A percentile compares a stretch with the other conserved stretches of the same genome.
Conservation (phyloP, 2,888 invertebrate genomes). For the Antitype chi region DNA sequence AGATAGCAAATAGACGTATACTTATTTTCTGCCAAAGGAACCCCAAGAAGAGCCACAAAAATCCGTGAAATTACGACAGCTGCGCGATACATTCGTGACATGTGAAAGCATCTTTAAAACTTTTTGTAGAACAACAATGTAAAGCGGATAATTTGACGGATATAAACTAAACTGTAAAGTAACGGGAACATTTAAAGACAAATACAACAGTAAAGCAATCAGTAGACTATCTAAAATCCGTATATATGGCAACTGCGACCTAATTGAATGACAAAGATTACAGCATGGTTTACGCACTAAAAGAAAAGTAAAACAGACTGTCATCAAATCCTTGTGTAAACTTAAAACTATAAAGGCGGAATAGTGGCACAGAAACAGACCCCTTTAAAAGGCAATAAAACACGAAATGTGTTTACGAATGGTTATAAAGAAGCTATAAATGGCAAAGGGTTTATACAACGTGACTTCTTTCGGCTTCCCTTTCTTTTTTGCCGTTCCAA, state of each 20-base stretch:
- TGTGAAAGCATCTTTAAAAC: conserved; percentile 57
- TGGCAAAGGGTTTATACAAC: conserved; percentile 30
- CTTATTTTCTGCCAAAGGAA: conserved; percentile 44
- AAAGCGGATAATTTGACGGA: conserved; percentile 71
- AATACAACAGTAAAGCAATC: conserved; percentile 18
- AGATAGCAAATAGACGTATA: background rate
- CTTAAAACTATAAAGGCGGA: conserved; percentile 38
- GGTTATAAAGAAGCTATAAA: conserved; percentile 35
- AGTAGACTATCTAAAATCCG: background rate
- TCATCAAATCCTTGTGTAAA: conserved; percentile 39
- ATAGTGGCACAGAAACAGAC: conserved; percentile 38
- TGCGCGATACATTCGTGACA: conserved; percentile 73
- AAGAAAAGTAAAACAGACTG: conserved; percentile 23
- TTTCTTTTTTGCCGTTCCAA: background rate
- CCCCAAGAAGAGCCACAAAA: conserved; percentile 64
- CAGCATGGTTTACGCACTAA: conserved; percentile 12
- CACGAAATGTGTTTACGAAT: conserved; percentile 12
- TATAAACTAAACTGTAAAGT: conserved; percentile 46
- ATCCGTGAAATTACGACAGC: conserved; percentile 80
- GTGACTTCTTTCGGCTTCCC: conserved; percentile 6
- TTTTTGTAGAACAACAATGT: conserved; percentile 62
- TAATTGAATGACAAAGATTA: conserved; percentile 26
- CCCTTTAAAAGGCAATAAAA: conserved; percentile 39
- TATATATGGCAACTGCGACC: conserved; percentile 4
- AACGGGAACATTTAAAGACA: conserved; percentile 34